Evolutionary conservation across 2,797 vertebrate species (phyloP).

Genomic region (Rhinophrynus dorsalis): DNA sequence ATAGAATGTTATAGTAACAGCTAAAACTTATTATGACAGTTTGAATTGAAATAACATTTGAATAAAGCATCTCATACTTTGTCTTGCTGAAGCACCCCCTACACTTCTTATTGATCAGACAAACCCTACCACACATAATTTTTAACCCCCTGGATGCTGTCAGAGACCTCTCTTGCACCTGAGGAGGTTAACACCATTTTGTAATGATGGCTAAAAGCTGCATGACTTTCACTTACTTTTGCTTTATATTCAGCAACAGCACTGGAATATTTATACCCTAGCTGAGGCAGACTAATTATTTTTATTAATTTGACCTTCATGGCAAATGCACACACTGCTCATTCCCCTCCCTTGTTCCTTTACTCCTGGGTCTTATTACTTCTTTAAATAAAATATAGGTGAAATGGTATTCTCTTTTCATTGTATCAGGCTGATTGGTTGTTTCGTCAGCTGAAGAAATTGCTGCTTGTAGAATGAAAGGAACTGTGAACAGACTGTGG

Average conservation of each 20-base stretch:
- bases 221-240: neutral
- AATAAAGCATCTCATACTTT: too few species aligned
- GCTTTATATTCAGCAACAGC: neutral
- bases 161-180: too few species aligned
- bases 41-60: too few species aligned
- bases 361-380: conserved; percentile 4
- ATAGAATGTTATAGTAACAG: too few species aligned
- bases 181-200: too few species aligned
- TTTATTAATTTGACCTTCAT: conserved; percentile 15
- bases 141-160: too few species aligned
- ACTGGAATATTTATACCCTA: conserved; percentile 6
- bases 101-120: too few species aligned
- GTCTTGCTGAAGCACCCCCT: too few species aligned
- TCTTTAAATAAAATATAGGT: conserved; percentile 31
- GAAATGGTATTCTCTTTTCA: neutral
- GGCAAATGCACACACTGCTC: neutral
- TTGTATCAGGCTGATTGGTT: conserved; percentile 11
- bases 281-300: conserved; percentile 11
- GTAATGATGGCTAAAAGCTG: neutral
- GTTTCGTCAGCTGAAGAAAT: conserved; percentile 20
- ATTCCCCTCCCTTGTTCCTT: conserved; percentile 1
- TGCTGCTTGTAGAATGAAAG: conserved; percentile 16
- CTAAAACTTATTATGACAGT: too few species aligned
- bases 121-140: too few species aligned
- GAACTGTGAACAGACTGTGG: neutral